Evolutionary conservation across 2,888 invertebrate species (phyloP).

Genomic region (Boloria selene): DNA sequence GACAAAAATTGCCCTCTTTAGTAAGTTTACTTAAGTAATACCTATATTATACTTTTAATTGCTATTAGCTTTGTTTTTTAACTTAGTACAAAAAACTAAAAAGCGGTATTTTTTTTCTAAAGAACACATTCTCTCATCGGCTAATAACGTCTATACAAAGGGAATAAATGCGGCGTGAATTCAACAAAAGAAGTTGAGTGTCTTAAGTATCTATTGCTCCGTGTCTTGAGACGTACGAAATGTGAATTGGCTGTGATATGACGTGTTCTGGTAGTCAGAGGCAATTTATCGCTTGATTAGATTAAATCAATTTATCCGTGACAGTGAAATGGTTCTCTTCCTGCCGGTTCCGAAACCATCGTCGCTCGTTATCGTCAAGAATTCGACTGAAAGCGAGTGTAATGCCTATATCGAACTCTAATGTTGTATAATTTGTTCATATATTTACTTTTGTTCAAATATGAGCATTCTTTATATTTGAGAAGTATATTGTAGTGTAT

Average conservation of each 20-base stretch:
- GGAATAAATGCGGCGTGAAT: neutral
- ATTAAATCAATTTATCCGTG: conserved; percentile 75
- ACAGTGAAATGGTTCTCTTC: conserved; percentile 72
- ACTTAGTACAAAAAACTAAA: too few relatives aligned
- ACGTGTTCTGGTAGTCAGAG: conserved; percentile 43
- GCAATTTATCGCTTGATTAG: conserved; percentile 74
- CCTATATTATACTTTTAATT: too few relatives aligned
- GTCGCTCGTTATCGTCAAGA: conserved; percentile 66
- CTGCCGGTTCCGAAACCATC: conserved; percentile 65
- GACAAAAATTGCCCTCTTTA: neutral
- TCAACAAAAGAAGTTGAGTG: conserved; percentile 17
- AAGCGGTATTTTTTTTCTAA: too few relatives aligned
- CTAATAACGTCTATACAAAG: neutral
- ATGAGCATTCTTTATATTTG: too few relatives aligned
- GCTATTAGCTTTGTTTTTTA: too few relatives aligned
- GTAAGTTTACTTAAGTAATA: too few relatives aligned
- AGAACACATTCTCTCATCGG: neutral
- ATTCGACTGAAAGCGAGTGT: conserved; percentile 56
- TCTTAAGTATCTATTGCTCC: conserved; percentile 21
- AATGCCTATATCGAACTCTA: conserved; percentile 14
- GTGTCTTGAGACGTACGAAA: conserved; percentile 28
- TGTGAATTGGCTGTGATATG: conserved; percentile 31
- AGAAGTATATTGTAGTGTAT: too few relatives aligned
- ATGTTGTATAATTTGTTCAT: neutral
- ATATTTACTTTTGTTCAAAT: too few relatives aligned